Evolutionary conservation across 2,113 vertebrate species (phyloP).

Genomic region (Oplegnathus fasciatus): DNA sequence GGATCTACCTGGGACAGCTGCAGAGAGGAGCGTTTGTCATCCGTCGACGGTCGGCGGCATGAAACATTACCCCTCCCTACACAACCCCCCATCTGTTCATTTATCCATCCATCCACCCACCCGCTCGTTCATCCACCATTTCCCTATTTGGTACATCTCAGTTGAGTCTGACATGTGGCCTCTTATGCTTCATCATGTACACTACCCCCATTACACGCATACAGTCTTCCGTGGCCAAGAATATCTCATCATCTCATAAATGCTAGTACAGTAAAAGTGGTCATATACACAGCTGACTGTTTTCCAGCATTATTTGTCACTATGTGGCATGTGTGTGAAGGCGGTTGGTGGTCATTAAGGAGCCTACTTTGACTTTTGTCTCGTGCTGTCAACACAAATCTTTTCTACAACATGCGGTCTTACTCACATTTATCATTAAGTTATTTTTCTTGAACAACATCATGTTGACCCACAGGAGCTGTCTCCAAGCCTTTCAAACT

Average conservation of each 20-base stretch:
- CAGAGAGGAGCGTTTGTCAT: slow-evolving; percentile 97
- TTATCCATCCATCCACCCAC: slow-evolving; percentile 33
- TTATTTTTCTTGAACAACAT: slow-evolving; percentile 34
- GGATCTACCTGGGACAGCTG: slow-evolving; percentile 98
- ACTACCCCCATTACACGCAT: neutral
- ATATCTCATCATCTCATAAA: slow-evolving; percentile 21
- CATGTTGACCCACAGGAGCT: neutral
- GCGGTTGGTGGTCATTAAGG: neutral
- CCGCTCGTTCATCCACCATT: slow-evolving; percentile 1
- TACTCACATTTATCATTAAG: slow-evolving; percentile 15
- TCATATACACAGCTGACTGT: slow-evolving; percentile 10
- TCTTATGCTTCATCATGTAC: slow-evolving; percentile 24
- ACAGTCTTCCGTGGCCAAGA: slow-evolving; percentile 24
- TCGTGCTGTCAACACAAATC: neutral
- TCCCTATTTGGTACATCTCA: neutral
- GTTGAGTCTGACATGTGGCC: slow-evolving; percentile 27
- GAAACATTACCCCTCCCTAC: slow-evolving; percentile 43
- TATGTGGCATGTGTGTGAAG: slow-evolving; percentile 55
- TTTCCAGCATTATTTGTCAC: slow-evolving; percentile 65
- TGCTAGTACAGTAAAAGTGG: slow-evolving; percentile 15
- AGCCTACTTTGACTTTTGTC: neutral
- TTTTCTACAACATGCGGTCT: neutral
- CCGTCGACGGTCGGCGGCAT: slow-evolving; percentile 95
- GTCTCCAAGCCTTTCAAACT: neutral
- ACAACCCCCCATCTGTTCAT: slow-evolving; percentile 36